Evolutionary conservation across 1,140 invertebrate genomes (phyloP), one percentile per base, ranked within the genome.

Genomic region (Rhopalosiphum maidis): DNA sequence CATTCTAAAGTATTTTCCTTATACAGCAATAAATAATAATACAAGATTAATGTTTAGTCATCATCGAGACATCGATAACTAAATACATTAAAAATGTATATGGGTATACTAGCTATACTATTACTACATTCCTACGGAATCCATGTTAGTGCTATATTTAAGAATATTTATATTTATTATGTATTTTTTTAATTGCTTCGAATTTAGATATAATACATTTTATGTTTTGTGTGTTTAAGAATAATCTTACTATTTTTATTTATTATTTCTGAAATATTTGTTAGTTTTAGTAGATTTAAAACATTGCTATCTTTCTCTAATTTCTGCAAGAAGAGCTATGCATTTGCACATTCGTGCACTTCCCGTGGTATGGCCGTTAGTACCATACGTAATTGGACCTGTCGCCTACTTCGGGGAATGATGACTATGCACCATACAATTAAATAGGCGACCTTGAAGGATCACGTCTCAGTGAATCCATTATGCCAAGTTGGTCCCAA

Each of bases 11-110:
- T n/a, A 51, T 89, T 54, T 88, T 88, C 18, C 48, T 54, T 89
- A 51, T 37, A 54, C 87, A 54, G 87, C 87, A 54, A 51, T 89
- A 51, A 54, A 54, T 54, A 51, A 37, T 54, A 89, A 54, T 89
- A 89, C 23, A 15, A 15, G 6, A 54, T 89, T 54, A 51, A 37
- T 54, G 87, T 89, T 89, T 35, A 54, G 87, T 89, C 85, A 87
- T 87, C 85, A 86, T 46, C 43, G 85, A n/a, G 37, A 23, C 21
- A 68, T 37, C 22, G 82, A 23, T 21, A 83, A 83, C 35, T 68
- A 68, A 68, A 68, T 68, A 68, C 30, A 68, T 68, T 30, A 68
- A 68, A 11, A 30, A 68, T 15, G 60, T 30, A 15, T 15, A 30
- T 30, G 30, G 25, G 9, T 68, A 68, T 30, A 37, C 37, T 30